These are phyloP conservation scores for Paraescarpia echinospica DNA, from an alignment of 1,140 invertebrate species.

Conservation along the genomic window DNA sequence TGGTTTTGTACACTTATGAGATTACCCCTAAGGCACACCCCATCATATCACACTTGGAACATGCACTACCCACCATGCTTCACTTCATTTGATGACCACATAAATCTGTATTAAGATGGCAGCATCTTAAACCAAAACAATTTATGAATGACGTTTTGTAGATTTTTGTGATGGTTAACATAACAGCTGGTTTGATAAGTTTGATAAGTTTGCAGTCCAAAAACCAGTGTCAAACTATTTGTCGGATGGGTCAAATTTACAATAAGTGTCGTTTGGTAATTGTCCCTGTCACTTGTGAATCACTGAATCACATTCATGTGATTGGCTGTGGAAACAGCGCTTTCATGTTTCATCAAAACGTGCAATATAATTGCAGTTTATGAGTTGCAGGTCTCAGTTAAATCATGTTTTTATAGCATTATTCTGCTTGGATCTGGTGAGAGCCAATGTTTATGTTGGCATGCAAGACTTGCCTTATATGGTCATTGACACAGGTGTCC, in stretches of 20 bases:
- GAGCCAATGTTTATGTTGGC: neutral
- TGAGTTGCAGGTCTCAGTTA: neutral
- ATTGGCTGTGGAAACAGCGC: neutral
- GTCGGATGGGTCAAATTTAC: neutral
- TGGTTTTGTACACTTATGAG: no score
- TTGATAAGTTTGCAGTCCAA: no score
- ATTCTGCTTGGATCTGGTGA: neutral
- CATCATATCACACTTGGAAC: neutral
- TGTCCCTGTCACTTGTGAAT: neutral
- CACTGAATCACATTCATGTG: neutral
- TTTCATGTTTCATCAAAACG: neutral
- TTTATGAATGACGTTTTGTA: neutral
- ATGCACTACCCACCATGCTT: neutral
- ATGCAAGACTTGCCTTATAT: neutral
- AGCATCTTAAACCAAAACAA: neutral
- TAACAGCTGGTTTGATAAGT: neutral
- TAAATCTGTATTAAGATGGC: neutral
- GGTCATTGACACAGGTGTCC: neutral
- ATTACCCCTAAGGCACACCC: neutral
- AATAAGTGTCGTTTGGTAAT: neutral
- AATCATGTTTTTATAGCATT: neutral
- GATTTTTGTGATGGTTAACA: neutral
- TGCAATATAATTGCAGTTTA: neutral
- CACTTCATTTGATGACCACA: neutral
- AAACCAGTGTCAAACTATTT: no score